Evolutionary conservation across 2,888 invertebrate species (phyloP), one percentile per base, ranked within the genome.

Genomic region (Neria commutata): DNA sequence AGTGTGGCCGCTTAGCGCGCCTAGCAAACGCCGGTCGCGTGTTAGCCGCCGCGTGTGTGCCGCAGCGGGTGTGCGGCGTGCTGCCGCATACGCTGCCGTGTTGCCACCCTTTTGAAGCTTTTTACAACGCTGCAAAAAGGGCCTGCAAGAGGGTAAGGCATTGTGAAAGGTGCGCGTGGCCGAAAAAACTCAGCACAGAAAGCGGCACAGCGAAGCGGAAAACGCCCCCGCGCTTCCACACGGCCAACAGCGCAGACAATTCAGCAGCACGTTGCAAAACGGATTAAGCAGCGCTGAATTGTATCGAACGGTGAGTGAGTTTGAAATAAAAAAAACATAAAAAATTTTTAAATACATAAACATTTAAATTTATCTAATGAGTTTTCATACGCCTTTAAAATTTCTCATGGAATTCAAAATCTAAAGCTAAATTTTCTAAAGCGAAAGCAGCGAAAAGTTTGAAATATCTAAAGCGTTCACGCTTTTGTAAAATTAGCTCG

Each of bases 221-320:
- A 29, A 29, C 5, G 29, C 5, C 11, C 11, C 11, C 5, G 6
- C 5, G 11, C 29, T 8, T 8, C 29, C 5, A 29, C 29, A 29
- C 5, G n/a, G 37, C 37, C 8, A 37, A 37, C 8, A 11, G n/a
- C 37, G 29, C 29, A 29, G n/a, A 37, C n/a, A 37, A 37, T 37
- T 37, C n/a, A 11, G n/a, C n/a, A 11, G 8, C n/a, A 14, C 37
- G 37, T 37, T 37, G n/a, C 29, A 29, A 29, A 29, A 29, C 5
- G 75, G 72, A 73, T 71, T 75, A 67, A 63, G 63, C 68, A 62
- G 64, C 63, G 72, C 65, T 74, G 68, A 73, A 68, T 70, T 72
- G 71, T 61, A 66, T 63, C 62, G 63, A 61, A 73, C 71, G 71
- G 71, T 71, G 62, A 71, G 71, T 37, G 10, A 14, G 4, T 37